Evolutionary conservation across 2,797 vertebrate species (phyloP).

Genomic region (Sphenopsis melanotis): DNA sequence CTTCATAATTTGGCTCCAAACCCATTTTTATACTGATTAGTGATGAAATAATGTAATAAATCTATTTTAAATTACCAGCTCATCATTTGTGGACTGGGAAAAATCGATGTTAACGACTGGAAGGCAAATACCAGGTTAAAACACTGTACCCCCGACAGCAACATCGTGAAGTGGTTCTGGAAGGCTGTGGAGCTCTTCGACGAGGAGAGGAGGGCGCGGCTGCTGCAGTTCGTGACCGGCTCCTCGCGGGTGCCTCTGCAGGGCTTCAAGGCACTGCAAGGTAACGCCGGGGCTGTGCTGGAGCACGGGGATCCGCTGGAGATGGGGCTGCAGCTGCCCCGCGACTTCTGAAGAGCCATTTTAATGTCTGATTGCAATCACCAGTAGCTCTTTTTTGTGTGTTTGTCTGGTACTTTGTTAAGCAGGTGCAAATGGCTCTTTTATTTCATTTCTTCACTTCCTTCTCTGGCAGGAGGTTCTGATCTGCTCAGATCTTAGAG

Average conservation of each 20-base stretch:
- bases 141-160: constrained; percentile 95
- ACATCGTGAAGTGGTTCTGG: constrained; percentile 98
- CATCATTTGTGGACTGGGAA: constrained; percentile 94
- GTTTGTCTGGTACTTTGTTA: neutral
- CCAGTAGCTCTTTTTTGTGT: neutral
- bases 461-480: neutral
- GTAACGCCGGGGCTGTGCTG: constrained; percentile 51
- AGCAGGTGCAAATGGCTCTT: neutral
- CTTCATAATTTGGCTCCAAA: neutral
- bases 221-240: constrained; percentile 96
- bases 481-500: neutral
- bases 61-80: constrained; percentile 74
- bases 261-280: constrained; percentile 98
- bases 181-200: constrained; percentile 96
- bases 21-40: neutral
- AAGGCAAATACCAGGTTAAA: constrained; percentile 96
- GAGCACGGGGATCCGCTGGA: neutral
- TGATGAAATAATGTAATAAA: neutral
- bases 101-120: constrained; percentile 97
- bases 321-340: neutral
- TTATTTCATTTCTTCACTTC: neutral
- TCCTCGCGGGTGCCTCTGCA: constrained; percentile 96
- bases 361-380: neutral
- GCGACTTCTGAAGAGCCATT: rapidly evolving
- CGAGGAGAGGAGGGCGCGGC: constrained; percentile 90